Percentiles rank a stretch among this genome's conserved stretches.
Evolutionary conservation across 2,888 invertebrate species (phyloP).

Genomic region (Gasteruption jaculator): DNA sequence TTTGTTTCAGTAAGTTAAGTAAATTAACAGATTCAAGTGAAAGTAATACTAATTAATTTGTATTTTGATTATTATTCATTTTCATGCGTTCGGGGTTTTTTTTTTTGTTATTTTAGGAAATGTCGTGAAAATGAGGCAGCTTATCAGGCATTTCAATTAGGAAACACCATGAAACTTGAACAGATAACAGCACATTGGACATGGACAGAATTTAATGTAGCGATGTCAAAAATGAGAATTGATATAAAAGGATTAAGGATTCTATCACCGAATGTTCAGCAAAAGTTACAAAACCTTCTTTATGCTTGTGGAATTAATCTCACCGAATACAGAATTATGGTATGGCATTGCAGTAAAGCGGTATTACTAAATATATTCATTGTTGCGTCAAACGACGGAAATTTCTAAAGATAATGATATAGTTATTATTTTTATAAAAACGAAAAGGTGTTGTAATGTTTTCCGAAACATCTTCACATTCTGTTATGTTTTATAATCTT

Average conservation of each 20-base stretch:
- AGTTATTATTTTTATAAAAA: too few relatives aligned
- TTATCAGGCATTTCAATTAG: slow-evolving; percentile 70
- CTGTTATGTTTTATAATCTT: neutral
- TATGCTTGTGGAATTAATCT: slow-evolving; percentile 60
- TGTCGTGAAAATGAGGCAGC: slow-evolving; percentile 69
- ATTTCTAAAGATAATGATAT: too few relatives aligned
- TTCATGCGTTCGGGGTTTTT: neutral
- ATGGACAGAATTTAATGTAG: slow-evolving; percentile 55
- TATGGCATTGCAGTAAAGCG: too few relatives aligned
- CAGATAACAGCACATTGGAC: slow-evolving; percentile 62
- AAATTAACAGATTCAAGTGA: neutral
- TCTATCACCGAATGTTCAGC: slow-evolving; percentile 58
- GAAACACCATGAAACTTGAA: slow-evolving; percentile 67
- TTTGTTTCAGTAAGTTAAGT: slow-evolving; percentile 53
- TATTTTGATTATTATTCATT: slow-evolving; percentile 6
- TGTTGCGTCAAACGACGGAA: too few relatives aligned
- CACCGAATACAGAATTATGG: slow-evolving; percentile 57
- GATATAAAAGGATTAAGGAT: slow-evolving; percentile 58
- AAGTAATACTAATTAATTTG: neutral
- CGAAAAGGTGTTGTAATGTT: too few relatives aligned
- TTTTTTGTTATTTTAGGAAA: slow-evolving; percentile 55
- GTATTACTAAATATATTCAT: too few relatives aligned
- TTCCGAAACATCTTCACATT: neutral
- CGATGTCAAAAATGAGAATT: slow-evolving; percentile 52
- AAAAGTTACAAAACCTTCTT: slow-evolving; percentile 58